These are phyloP conservation scores for Itoplectis maculator DNA, from an alignment of 2,888 invertebrate species.

Conservation along the genomic window DNA sequence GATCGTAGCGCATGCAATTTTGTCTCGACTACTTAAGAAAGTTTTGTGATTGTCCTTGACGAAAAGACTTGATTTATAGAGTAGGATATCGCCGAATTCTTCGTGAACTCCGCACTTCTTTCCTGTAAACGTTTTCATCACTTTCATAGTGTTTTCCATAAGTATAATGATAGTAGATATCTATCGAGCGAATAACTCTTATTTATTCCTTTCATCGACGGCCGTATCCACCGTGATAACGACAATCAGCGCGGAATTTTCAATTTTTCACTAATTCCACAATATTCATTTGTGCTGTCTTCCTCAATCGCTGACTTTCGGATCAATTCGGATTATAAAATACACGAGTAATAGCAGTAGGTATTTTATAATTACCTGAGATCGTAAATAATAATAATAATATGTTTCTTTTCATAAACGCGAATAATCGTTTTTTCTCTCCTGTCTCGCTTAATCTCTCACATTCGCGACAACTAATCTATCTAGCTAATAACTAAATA, in stretches of 20 bases:
- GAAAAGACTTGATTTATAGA: slow-evolving; percentile 46
- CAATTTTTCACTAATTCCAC: background rate
- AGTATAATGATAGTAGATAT: slow-evolving; percentile 31
- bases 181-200: slow-evolving; percentile 39
- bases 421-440: background rate
- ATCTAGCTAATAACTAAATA: slow-evolving; percentile 21
- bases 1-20: slow-evolving; percentile 39
- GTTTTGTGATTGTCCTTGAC: slow-evolving; percentile 64
- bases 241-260: background rate
- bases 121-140: slow-evolving; percentile 62
- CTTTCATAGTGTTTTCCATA: slow-evolving; percentile 58
- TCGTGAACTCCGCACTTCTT: slow-evolving; percentile 38
- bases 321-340: slow-evolving; percentile 50
- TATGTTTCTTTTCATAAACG: slow-evolving; percentile 45
- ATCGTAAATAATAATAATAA: slow-evolving; percentile 49
- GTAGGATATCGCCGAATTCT: slow-evolving; percentile 24
- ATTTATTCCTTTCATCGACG: background rate
- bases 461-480: slow-evolving; percentile 1
- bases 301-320: slow-evolving; percentile 7
- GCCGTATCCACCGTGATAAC: background rate
- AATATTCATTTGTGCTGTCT: background rate
- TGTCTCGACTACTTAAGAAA: slow-evolving; percentile 53
- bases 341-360: slow-evolving; percentile 45
- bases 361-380: slow-evolving; percentile 55
- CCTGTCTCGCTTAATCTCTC: background rate